Conservation (phyloP, 1,140 invertebrate species). For the Zaprionus inermis region DNA sequence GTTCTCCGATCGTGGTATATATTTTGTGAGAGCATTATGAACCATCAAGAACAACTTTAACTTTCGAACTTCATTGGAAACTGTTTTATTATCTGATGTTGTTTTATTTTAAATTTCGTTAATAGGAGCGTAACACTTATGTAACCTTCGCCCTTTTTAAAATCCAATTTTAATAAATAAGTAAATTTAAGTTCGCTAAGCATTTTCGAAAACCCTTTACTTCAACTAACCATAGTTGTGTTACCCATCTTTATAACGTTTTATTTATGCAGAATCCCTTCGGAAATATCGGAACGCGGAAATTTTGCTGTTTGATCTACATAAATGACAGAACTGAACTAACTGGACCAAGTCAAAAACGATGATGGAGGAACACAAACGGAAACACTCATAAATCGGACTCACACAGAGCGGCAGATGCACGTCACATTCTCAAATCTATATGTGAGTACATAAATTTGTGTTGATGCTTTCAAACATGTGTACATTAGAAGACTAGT, state of each 20-base stretch:
- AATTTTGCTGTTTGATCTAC: constrained; percentile 60
- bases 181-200: background rate
- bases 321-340: constrained; percentile 69
- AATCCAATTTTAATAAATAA: too few species aligned
- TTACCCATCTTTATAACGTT: constrained; percentile 49
- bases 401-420: constrained; percentile 41
- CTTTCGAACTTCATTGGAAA: too few species aligned
- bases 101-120: too few species aligned
- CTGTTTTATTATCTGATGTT: too few species aligned
- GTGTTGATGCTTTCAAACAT: constrained; percentile 9
- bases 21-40: too few species aligned
- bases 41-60: too few species aligned
- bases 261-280: background rate
- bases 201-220: background rate
- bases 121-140: too few species aligned
- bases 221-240: constrained; percentile 60
- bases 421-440: constrained; percentile 35
- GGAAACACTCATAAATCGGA: constrained; percentile 63
- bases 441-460: constrained; percentile 18
- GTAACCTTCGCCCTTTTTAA: too few species aligned
- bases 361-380: constrained; percentile 64
- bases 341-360: constrained; percentile 63
- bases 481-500: constrained; percentile 8
- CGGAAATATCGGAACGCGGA: constrained; percentile 35
- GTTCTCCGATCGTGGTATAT: too few species aligned